phyloP scores from a whole-genome alignment of 2,797 vertebrate genomes.

The Girardinus metallicus region DNA sequence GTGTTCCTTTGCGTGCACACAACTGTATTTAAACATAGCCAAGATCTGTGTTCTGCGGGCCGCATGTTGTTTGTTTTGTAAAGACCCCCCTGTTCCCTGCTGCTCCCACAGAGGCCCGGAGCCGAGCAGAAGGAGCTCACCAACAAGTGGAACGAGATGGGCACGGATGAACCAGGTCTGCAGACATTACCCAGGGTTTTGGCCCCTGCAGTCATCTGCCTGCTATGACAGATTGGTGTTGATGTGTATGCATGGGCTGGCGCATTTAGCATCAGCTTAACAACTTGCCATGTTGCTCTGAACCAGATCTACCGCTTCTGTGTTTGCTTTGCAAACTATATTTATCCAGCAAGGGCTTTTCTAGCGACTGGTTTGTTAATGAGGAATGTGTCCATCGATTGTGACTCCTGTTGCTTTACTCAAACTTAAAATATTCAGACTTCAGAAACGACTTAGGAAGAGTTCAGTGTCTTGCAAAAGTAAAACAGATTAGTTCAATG shows the following conservation, averaged over 20 bases:
- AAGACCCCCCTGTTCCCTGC: background rate
- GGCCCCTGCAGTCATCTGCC: conserved; percentile 18
- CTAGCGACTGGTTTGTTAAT: background rate
- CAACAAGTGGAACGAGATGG: conserved; percentile 99
- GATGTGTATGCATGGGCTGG: conserved; percentile 17
- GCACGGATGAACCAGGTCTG: conserved; percentile 96
- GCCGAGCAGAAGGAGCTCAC: conserved; percentile 92
- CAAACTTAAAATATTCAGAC: background rate
- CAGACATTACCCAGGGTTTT: conserved; percentile 33
- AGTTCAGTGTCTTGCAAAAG: background rate
- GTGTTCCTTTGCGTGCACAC: background rate
- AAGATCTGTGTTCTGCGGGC: background rate
- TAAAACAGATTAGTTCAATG: background rate
- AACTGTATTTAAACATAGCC: conserved; percentile 12
- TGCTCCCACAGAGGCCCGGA: conserved; percentile 83
- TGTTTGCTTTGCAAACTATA: conserved; percentile 2
- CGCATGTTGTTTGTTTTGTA: conserved; percentile 1
- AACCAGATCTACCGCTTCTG: conserved; percentile 18
- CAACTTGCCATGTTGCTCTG: conserved; percentile 10
- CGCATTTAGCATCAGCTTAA: conserved; percentile 19
- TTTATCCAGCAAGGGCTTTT: conserved; percentile 8
- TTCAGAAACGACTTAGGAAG: background rate
- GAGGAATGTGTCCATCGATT: background rate
- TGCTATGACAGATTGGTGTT: conserved; percentile 46
- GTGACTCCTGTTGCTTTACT: background rate